Evolutionary conservation across 2,113 vertebrate species (phyloP).

Genomic region (Solea senegalensis): DNA sequence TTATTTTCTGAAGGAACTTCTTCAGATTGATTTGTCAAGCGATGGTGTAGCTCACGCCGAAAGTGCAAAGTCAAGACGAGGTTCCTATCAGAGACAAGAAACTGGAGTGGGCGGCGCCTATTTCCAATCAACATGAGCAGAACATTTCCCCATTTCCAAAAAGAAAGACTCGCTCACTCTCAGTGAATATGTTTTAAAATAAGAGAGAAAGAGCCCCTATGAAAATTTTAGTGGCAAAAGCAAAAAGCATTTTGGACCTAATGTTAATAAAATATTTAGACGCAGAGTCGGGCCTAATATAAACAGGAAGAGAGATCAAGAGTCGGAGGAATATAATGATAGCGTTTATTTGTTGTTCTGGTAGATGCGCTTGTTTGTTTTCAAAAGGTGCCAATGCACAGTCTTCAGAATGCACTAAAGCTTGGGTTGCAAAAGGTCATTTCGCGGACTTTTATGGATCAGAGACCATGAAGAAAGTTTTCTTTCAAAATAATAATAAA

Average conservation of each 20-base stretch:
- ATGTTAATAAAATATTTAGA: conserved; percentile 67
- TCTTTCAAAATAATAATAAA: not conserved
- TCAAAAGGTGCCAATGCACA: not conserved
- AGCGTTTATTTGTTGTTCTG: not conserved
- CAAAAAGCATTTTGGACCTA: conserved; percentile 39
- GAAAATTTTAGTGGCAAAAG: conserved; percentile 65
- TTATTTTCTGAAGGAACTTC: not conserved
- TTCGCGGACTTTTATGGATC: conserved; percentile 37
- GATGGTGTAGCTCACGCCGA: conserved; percentile 8
- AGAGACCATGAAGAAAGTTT: not conserved
- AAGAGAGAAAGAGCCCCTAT: conserved; percentile 56
- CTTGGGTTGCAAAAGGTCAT: conserved; percentile 27
- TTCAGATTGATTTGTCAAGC: conserved; percentile 16
- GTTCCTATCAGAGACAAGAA: not conserved
- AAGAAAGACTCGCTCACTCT: conserved; percentile 1
- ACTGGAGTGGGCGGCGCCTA: not conserved
- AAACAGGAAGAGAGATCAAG: conserved; percentile 40
- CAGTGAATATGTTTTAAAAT: conserved; percentile 54
- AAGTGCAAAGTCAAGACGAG: not conserved
- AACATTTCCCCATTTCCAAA: conserved; percentile 12
- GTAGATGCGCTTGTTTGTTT: not conserved
- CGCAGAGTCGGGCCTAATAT: conserved; percentile 5
- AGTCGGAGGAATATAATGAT: conserved; percentile 18
- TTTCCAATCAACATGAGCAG: conserved; percentile 2
- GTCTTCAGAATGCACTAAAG: not conserved